A percentile compares a stretch with the other conserved stretches of the same genome.
These are phyloP conservation scores for Dufourea novaeangliae DNA, from an alignment of 1,140 invertebrate species.

Conservation along the genomic window DNA sequence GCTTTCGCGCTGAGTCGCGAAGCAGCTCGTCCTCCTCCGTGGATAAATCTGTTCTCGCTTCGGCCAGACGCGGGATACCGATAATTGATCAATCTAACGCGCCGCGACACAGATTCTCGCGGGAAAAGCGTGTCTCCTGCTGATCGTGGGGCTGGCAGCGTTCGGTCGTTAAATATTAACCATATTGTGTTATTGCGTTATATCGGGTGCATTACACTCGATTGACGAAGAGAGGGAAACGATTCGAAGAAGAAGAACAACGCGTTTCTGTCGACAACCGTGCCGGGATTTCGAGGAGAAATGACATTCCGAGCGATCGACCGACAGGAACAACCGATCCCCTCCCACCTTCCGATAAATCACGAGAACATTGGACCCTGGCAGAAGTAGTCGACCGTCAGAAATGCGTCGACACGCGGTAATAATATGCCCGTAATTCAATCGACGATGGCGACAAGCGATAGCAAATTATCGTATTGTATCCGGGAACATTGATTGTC, in stretches of 20 bases:
- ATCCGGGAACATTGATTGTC: conserved; percentile 51
- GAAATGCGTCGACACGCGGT: conserved; percentile 27
- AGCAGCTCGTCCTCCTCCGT: too few relatives aligned
- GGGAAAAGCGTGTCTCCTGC: too few relatives aligned
- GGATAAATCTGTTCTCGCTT: too few relatives aligned
- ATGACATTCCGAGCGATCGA: too few relatives aligned
- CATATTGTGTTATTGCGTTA: not conserved
- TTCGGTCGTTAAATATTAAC: conserved; percentile 56
- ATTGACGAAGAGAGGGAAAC: not conserved
- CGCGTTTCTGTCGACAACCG: not conserved
- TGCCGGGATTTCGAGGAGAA: not conserved
- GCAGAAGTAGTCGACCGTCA: conserved; percentile 35
- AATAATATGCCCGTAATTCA: conserved; percentile 56
- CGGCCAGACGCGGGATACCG: too few relatives aligned
- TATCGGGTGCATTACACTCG: not conserved
- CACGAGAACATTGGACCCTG: conserved; percentile 16
- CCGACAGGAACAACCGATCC: not conserved
- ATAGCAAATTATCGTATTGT: conserved; percentile 56
- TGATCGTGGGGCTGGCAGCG: conserved; percentile 60
- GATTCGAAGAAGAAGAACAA: not conserved
- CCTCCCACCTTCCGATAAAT: conserved; percentile 30
- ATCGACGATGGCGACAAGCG: conserved; percentile 49
- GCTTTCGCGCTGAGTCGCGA: not conserved
- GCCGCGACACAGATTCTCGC: too few relatives aligned
- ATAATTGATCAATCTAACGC: not conserved